phyloP scores from a whole-genome alignment of 2,113 vertebrate species.

The Xiphophorus maculatus region DNA sequence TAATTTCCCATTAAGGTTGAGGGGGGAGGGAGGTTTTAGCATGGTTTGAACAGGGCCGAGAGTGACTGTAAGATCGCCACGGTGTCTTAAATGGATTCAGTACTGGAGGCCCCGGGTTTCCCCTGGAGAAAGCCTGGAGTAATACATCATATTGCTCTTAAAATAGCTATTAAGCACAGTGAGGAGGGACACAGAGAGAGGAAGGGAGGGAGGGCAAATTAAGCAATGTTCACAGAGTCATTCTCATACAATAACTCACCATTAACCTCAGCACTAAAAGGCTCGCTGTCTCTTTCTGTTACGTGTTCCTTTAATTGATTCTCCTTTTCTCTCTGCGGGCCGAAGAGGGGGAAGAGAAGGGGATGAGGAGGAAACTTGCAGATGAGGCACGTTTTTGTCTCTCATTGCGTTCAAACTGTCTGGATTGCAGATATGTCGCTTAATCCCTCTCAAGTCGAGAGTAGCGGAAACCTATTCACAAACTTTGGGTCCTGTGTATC shows the following conservation, averaged over 20 bases:
- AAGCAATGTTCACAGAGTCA: conserved; percentile 70
- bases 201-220: conserved; percentile 52
- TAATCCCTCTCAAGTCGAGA: conserved; percentile 73
- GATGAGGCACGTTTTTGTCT: conserved; percentile 44
- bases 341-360: conserved; percentile 15
- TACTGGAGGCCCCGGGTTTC: conserved; percentile 56
- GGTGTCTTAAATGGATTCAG: conserved; percentile 65
- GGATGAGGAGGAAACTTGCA: conserved; percentile 39
- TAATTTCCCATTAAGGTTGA: conserved; percentile 61
- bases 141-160: conserved; percentile 79
- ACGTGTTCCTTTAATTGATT: conserved; percentile 71
- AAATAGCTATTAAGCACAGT: conserved; percentile 76
- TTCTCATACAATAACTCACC: conserved; percentile 77
- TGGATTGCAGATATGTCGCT: conserved; percentile 52
- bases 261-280: conserved; percentile 73
- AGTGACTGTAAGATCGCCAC: conserved; percentile 58
- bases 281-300: conserved; percentile 58
- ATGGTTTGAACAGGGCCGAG: conserved; percentile 40
- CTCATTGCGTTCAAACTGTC: conserved; percentile 31
- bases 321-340: conserved; percentile 56
- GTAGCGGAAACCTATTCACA: conserved; percentile 61
- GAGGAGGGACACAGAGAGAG: conserved; percentile 42
- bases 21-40: neutral
- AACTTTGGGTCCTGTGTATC: conserved; percentile 71
- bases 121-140: conserved; percentile 71